These are phyloP conservation scores for Squalus acanthias DNA, from an alignment of 2,797 vertebrate genomes.

Conservation along the genomic window DNA sequence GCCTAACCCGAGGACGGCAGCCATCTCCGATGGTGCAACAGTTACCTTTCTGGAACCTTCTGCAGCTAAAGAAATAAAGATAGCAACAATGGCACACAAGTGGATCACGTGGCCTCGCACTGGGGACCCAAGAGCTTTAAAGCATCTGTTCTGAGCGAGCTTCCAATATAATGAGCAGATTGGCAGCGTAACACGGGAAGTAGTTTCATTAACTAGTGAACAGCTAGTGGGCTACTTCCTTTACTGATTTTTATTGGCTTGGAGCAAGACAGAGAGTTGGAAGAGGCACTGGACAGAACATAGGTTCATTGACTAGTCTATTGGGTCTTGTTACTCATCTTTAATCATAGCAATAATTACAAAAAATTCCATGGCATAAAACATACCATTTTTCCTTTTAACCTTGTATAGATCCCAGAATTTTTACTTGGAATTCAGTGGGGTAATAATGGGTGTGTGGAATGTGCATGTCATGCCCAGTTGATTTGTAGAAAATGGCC, in stretches of 20 bases:
- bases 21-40: neutral
- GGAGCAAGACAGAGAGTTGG: neutral
- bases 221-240: neutral
- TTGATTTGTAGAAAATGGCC: neutral
- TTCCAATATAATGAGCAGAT: neutral
- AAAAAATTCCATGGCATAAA: neutral
- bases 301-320: neutral
- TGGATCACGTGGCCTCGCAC: neutral
- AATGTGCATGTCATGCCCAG: neutral
- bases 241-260: neutral
- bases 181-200: neutral
- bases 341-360: no score
- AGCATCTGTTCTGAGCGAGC: neutral
- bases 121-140: neutral
- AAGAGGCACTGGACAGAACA: neutral
- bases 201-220: neutral
- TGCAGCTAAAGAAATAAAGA: neutral
- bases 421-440: neutral
- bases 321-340: neutral
- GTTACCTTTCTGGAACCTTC: neutral
- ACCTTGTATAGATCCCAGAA: neutral
- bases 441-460: no score
- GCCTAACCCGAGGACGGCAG: neutral
- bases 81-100: neutral
- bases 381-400: neutral